Percentiles rank a stretch among this genome's conserved stretches.
Conservation (phyloP, 2,888 invertebrate species). For the Apoda limacodes region DNA sequence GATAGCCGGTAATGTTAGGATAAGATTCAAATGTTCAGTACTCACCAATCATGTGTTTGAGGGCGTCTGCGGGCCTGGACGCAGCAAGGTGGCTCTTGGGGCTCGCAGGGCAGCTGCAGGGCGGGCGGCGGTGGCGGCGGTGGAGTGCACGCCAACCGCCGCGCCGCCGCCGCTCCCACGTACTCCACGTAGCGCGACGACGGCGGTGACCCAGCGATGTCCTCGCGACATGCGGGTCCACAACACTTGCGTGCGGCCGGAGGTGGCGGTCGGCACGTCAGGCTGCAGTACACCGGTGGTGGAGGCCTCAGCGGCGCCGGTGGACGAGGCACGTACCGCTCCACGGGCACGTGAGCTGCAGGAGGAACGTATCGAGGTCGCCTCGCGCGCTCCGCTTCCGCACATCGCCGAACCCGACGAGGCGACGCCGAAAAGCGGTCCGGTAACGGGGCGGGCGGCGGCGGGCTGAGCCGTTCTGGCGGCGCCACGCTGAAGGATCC, state of each 20-base stretch:
- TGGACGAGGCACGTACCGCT: conserved; percentile 77
- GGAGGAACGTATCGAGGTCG: conserved; percentile 74
- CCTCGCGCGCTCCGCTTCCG: conserved; percentile 74
- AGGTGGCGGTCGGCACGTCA: conserved; percentile 56
- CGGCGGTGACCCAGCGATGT: conserved; percentile 52
- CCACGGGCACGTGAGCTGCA: conserved; percentile 78
- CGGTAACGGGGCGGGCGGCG: conserved; percentile 73
- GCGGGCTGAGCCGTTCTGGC: conserved; percentile 73
- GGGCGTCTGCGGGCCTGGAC: conserved; percentile 68
- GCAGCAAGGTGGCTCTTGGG: conserved; percentile 67
- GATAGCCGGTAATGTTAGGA: conserved; percentile 1
- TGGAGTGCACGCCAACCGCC: conserved; percentile 66
- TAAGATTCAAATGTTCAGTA: conserved; percentile 24
- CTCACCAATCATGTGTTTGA: conserved; percentile 71
- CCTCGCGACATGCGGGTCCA: conserved; percentile 58
- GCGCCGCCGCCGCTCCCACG: conserved; percentile 73
- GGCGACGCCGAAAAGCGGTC: conserved; percentile 67
- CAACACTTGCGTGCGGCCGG: conserved; percentile 54
- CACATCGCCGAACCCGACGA: conserved; percentile 73
- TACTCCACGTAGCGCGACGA: conserved; percentile 72
- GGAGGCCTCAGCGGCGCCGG: conserved; percentile 57
- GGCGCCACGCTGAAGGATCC: conserved; percentile 73
- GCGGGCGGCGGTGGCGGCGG: conserved; percentile 62
- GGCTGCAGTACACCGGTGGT: conserved; percentile 68
- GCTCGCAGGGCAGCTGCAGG: conserved; percentile 58